Percentiles rank a stretch among this genome's conserved stretches.
These are phyloP conservation scores for Elephantulus edwardii DNA, from an alignment of 2,113 vertebrate genomes.

Conservation along the genomic window DNA sequence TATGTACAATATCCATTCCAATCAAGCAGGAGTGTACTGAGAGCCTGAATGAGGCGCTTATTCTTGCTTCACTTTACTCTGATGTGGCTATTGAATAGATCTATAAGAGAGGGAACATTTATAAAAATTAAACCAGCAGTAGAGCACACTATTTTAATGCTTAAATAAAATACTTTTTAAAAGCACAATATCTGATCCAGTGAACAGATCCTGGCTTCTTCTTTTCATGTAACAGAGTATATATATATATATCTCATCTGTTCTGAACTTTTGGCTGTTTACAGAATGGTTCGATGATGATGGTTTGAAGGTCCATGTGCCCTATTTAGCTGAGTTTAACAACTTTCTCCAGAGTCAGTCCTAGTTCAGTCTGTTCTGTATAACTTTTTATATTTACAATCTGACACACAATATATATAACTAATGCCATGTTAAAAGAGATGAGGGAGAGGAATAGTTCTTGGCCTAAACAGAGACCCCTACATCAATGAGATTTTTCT, in stretches of 20 bases:
- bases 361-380: conserved; percentile 19
- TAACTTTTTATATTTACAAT: conserved; percentile 38
- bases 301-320: conserved; percentile 47
- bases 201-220: conserved; percentile 69
- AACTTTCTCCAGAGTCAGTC: not conserved
- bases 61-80: conserved; percentile 83
- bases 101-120: conserved; percentile 81
- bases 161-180: conserved; percentile 79
- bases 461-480: not conserved
- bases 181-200: conserved; percentile 80
- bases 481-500: not conserved
- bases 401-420: conserved; percentile 17
- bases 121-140: conserved; percentile 85
- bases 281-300: conserved; percentile 12
- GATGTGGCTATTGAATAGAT: conserved; percentile 86
- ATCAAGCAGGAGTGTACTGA: conserved; percentile 84
- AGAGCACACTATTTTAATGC: conserved; percentile 75
- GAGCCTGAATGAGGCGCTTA: conserved; percentile 84
- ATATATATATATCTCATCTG: conserved; percentile 8
- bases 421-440: not conserved
- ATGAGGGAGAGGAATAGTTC: not conserved
- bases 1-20: conserved; percentile 89
- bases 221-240: conserved; percentile 55
- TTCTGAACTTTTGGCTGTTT: conserved; percentile 40
- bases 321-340: conserved; percentile 59